A percentile compares a stretch with the other conserved stretches of the same genome.
These are phyloP conservation scores for Parazoanthus atlanticus DNA, from an alignment of 92 coral and sea anemone genomes.

Conservation along the genomic window DNA sequence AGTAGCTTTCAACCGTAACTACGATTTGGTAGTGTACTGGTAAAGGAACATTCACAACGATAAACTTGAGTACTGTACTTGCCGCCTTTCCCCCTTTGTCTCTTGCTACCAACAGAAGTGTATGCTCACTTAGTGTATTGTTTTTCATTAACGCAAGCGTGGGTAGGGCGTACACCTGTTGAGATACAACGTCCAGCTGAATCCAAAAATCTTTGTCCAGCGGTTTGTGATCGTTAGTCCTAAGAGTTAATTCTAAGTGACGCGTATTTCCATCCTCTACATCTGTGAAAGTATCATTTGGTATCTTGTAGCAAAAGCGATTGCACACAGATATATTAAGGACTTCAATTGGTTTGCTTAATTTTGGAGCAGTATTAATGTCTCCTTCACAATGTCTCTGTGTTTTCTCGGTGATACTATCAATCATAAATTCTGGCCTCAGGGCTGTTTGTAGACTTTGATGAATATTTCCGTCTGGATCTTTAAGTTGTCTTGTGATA, in stretches of 20 bases:
- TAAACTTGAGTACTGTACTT: conserved; percentile 3
- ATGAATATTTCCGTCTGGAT: conserved; percentile 16
- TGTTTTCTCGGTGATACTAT: conserved; percentile 15
- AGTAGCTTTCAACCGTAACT: conserved; percentile 39
- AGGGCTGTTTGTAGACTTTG: conserved; percentile 25
- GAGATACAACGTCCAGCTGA: conserved; percentile 35
- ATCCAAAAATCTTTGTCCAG: conserved; percentile 39
- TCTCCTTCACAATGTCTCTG: conserved; percentile 31
- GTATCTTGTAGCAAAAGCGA: conserved; percentile 33
- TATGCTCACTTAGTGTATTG: conserved; percentile 13
- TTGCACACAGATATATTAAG: conserved; percentile 30
- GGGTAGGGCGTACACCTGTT: conserved; percentile 38
- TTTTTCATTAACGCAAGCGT: background rate
- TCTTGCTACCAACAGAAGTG: conserved; percentile 19
- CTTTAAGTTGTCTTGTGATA: conserved; percentile 33
- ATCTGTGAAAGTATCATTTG: conserved; percentile 38
- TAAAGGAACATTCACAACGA: conserved; percentile 11
- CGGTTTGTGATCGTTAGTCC: background rate
- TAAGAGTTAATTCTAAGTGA: conserved; percentile 19
- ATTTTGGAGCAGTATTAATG: conserved; percentile 39
- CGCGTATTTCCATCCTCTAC: conserved; percentile 52
- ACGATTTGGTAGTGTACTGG: conserved; percentile 12
- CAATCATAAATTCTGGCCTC: conserved; percentile 36
- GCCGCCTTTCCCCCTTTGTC: conserved; percentile 48
- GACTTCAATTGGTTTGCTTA: conserved; percentile 14